These are phyloP conservation scores for Zaprionus africanus DNA, from an alignment of 1,140 invertebrate genomes.

Conservation along the genomic window DNA sequence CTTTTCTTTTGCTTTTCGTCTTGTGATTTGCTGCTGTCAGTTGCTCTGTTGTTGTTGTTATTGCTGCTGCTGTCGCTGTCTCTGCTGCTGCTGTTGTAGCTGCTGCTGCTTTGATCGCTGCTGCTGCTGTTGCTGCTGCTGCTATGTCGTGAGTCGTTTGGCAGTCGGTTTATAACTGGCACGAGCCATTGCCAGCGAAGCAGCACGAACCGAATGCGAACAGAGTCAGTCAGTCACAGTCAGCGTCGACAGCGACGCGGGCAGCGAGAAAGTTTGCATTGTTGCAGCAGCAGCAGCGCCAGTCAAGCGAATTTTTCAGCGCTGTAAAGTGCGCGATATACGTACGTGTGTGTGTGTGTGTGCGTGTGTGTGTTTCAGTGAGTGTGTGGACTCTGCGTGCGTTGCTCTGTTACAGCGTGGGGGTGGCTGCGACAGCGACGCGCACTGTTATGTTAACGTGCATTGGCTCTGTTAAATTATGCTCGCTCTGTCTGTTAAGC, in stretches of 20 bases:
- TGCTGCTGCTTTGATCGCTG: slow-evolving; percentile 43
- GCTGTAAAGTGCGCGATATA: slow-evolving; percentile 45
- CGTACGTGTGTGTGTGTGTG: slow-evolving; percentile 3
- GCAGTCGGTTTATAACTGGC: slow-evolving; percentile 82
- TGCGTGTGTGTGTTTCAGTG: slow-evolving; percentile 27
- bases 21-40: slow-evolving; percentile 53
- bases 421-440: slow-evolving; percentile 47
- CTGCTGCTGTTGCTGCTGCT: slow-evolving; percentile 50
- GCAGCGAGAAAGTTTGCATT: slow-evolving; percentile 80
- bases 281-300: slow-evolving; percentile 58
- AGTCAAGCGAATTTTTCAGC: slow-evolving; percentile 55
- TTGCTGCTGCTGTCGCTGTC: slow-evolving; percentile 47
- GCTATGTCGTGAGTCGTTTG: slow-evolving; percentile 75
- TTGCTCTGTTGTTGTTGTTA: slow-evolving; percentile 44
- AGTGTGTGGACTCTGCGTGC: slow-evolving; percentile 4
- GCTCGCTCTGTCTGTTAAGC: slow-evolving; percentile 39
- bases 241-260: slow-evolving; percentile 51
- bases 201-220: slow-evolving; percentile 70
- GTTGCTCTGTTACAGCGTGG: slow-evolving; percentile 27
- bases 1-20: slow-evolving; percentile 71
- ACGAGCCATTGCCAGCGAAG: slow-evolving; percentile 79
- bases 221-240: slow-evolving; percentile 17
- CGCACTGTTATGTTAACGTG: slow-evolving; percentile 30
- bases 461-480: slow-evolving; percentile 12
- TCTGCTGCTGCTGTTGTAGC: slow-evolving; percentile 37